Base-by-base conservation (phyloP, 1,140 invertebrate species). In the Nebria ingens region DNA sequence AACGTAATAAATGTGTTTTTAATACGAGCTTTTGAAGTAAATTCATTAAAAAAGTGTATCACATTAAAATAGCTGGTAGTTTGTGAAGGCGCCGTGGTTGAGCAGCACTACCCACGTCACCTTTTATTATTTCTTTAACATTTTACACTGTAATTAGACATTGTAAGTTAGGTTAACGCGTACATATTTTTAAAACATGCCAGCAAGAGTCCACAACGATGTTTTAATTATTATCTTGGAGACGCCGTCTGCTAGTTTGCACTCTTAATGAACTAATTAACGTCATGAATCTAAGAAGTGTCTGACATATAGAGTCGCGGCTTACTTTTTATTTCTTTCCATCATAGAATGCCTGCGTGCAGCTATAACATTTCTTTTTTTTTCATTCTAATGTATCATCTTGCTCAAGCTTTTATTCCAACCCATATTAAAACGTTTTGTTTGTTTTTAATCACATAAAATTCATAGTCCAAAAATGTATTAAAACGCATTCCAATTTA, bases 201-300 rank as follows among this genome's bases (percentile, higher is more conserved):
- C 40, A 6, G 17, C 4, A 9, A 4, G 9, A 17, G 6, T 6
- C 3, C 6, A 17, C 40, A 9, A 45, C 17, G 40, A 45, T 45
- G 40, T 45, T 45, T 45, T 45, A 45, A 45, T 45, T 45, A 45
- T 45, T 45, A 45, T 45, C 40, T 45, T 45, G 40, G 15, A 45
- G 40, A 45, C 40, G 40, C 40, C 40, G 40, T 45, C 40, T 6
- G 6, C 40, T 17, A 45, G 40, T 45, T 45, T 45, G 40, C 40
- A 17, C 6, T 45, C 40, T 45, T 45, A 45, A 45, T 45, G 40
- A 45, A 45, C 40, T 45, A 45, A 45, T 45, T 45, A 45, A 45
- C 40, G 40, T 45, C 40, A 45, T 45, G 40, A 45, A 45, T 12
- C 40, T 45, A 45, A 45, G 40, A 45, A 45, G 40, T 45, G 40